Evolutionary conservation across 2,797 vertebrate genomes (phyloP).

Genomic region (Poeciliopsis paucimaculata): DNA sequence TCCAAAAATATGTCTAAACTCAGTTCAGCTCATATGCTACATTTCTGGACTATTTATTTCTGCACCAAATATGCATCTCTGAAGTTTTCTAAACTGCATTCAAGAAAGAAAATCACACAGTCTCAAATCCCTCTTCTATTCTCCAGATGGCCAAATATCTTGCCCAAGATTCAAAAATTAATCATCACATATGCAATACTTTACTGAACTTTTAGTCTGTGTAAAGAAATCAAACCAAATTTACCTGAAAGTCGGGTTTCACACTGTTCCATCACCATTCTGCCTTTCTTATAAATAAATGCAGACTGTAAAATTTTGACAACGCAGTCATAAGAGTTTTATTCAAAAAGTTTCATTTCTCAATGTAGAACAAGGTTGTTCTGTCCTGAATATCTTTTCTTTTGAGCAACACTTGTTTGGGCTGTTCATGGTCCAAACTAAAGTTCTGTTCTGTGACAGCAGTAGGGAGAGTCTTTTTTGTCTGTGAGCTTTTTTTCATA

Average conservation of each 20-base stretch:
- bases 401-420: not conserved
- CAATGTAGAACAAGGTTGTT: not conserved
- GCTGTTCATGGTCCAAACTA: not conserved
- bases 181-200: not conserved
- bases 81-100: not conserved
- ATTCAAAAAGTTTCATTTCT: not conserved
- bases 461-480: slow-evolving; percentile 60
- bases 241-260: not conserved
- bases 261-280: not conserved
- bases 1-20: not conserved
- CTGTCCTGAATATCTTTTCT: no score
- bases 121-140: not conserved
- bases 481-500: slow-evolving; percentile 42
- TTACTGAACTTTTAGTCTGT: not conserved
- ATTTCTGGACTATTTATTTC: not conserved
- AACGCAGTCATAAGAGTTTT: not conserved
- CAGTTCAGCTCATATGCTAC: not conserved
- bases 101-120: not conserved
- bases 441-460: not conserved
- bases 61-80: not conserved
- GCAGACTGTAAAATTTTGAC: not conserved
- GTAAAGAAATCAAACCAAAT: not conserved
- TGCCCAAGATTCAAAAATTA: not conserved
- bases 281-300: not conserved
- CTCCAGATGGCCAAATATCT: not conserved